Base-by-base conservation (phyloP, 2,797 vertebrate species). In the Epinephelus coioides region DNA sequence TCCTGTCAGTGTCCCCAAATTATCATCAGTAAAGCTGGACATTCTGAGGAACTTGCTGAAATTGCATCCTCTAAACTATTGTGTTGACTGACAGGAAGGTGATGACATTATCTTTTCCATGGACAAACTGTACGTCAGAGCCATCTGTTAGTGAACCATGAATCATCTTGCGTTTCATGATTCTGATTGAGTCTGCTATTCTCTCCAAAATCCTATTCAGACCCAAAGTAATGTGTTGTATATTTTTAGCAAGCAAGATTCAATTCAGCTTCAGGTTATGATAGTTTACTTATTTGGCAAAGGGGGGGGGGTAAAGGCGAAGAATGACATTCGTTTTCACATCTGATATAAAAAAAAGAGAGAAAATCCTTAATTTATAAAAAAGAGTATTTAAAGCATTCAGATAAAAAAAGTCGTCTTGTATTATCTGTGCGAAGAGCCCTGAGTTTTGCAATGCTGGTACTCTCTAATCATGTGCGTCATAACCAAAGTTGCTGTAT, bases 161-260 rank as follows among this genome's bases (percentile, higher is more conserved):
- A 67, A 56, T 75, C 67, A 18, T 17, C 65, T 54, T 57, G 23
- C 54, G 27, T 66, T 43, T 53, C 21, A 76, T 68, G 27, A 50
- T 0, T 64, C 44, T 40, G 34, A 15, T 6, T 3, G 5, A 60
- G 62, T 25, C 23, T 0, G 17, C 12, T 23, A 14, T 46, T 40
- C 8, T 49, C 14, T 68, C 12, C 25, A n/a, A 38, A 59, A 54
- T 47, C 64, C 6, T 2, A 5, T 40, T 9, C 17, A 27, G 10
- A 50, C 34, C 11, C 7, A 59, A 63, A 57, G 38, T 23, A 34
- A 25, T 40, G 25, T n/a, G 12, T 34, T 44, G 17, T 25, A 40
- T 47, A n/a, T 57, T 27, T 18, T 61, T 59, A 1, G 4, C 43
- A 38, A 40, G 2, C 56, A 56, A 27, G 4, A 8, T 67, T 68